Evolutionary conservation across 2,888 invertebrate genomes (phyloP).

Genomic region (Chloromyia formosa): DNA sequence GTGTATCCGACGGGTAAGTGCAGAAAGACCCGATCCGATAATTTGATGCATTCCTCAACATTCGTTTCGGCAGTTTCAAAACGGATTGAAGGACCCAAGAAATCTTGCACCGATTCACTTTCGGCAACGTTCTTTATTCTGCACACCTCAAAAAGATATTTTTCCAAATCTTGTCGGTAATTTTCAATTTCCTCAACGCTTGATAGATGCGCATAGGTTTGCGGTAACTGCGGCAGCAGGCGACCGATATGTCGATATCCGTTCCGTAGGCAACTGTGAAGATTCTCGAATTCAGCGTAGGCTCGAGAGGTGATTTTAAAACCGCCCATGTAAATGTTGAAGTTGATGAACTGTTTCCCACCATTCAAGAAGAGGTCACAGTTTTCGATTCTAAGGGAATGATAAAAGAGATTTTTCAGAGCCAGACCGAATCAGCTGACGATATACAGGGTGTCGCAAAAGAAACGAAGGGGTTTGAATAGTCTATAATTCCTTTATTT

Average conservation of each 20-base stretch:
- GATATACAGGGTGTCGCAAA: too few relatives aligned
- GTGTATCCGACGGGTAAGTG: not conserved
- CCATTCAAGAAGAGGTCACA: conserved; percentile 5
- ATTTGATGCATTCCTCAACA: not conserved
- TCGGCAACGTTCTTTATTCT: conserved; percentile 28
- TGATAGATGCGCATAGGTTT: not conserved
- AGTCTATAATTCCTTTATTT: too few relatives aligned
- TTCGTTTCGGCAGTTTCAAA: not conserved
- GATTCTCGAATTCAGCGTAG: conserved; percentile 15
- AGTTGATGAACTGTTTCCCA: conserved; percentile 7
- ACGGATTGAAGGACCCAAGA: not conserved
- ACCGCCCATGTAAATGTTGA: conserved; percentile 30
- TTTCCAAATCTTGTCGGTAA: conserved; percentile 15
- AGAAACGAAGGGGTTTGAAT: too few relatives aligned
- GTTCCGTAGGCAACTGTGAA: not conserved
- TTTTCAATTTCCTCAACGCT: conserved; percentile 1
- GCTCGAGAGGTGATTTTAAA: conserved; percentile 14
- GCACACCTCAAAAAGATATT: conserved; percentile 32
- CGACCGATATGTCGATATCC: not conserved
- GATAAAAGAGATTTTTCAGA: not conserved
- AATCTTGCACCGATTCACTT: conserved; percentile 38
- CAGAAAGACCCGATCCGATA: conserved; percentile 9
- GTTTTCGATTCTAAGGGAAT: not conserved
- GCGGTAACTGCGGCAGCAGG: conserved; percentile 14
- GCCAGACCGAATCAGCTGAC: not conserved